Conservation (phyloP, 2,797 vertebrate genomes). For the Tragelaphus oryx region DNA sequence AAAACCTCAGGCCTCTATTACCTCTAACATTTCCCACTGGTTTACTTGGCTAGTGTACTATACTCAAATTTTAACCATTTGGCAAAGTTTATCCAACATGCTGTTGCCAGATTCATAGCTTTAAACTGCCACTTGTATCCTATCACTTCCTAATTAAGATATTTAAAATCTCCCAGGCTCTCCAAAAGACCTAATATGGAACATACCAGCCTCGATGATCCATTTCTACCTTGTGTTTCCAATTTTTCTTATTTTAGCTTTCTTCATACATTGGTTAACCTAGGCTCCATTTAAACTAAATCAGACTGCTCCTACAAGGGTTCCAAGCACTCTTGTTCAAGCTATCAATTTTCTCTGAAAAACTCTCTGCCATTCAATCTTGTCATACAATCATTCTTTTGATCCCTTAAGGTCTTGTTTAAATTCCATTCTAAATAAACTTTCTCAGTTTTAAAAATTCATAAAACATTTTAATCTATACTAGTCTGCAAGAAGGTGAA, state of each 20-base stretch:
- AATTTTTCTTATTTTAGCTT: not conserved
- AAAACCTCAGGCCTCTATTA: not conserved
- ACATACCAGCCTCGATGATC: not conserved
- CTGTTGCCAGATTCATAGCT: not conserved
- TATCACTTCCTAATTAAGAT: not conserved
- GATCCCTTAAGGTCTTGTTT: not conserved
- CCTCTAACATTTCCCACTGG: not conserved
- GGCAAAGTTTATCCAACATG: not conserved
- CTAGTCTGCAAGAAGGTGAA: not conserved
- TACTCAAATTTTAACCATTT: not conserved
- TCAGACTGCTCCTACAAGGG: not conserved
- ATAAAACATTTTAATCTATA: not conserved
- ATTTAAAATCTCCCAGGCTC: not conserved
- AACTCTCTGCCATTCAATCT: not conserved
- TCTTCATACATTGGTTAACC: not conserved
- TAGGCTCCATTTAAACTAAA: not conserved
- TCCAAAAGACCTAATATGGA: not conserved
- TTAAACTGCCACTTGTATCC: not conserved
- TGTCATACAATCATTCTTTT: not conserved
- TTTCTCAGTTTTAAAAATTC: not conserved
- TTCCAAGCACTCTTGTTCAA: not conserved
- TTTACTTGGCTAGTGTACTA: not conserved
- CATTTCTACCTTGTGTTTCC: not conserved
- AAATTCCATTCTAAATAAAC: not conserved
- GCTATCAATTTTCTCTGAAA: not conserved